phyloP scores from a whole-genome alignment of 1,140 invertebrate species.

The Xylocopa sonorina region DNA sequence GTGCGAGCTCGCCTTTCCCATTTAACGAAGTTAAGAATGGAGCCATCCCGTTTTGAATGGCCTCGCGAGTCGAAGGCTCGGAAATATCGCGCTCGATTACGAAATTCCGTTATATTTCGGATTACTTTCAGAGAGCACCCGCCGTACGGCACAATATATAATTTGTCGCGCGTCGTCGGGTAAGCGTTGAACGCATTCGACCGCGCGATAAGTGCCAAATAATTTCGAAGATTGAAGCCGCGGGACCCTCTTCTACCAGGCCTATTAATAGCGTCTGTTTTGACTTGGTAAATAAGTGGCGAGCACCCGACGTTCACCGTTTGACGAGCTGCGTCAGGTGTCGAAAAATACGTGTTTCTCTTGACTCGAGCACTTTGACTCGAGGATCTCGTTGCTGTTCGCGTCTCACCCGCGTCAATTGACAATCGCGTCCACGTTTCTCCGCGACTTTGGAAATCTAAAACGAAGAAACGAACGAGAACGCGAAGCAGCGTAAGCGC shows the following conservation, averaged over 20 bases:
- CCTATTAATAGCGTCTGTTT: conserved; percentile 57
- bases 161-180: conserved; percentile 20
- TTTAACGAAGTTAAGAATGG: too few relatives aligned
- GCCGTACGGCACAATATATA: background rate
- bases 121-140: conserved; percentile 2
- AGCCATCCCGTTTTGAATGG: too few relatives aligned
- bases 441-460: background rate
- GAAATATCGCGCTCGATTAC: background rate
- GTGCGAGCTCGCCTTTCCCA: too few relatives aligned
- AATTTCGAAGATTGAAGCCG: conserved; percentile 41
- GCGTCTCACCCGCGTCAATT: background rate
- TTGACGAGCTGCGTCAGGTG: conserved; percentile 49
- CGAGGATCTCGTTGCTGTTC: conserved; percentile 29
- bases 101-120: background rate
- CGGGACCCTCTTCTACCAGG: conserved; percentile 41
- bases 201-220: conserved; percentile 33
- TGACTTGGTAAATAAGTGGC: conserved; percentile 49
- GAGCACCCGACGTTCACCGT: conserved; percentile 24
- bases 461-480: background rate
- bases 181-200: conserved; percentile 11
- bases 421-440: background rate
- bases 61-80: too few relatives aligned
- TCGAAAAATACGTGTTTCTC: conserved; percentile 35
- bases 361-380: conserved; percentile 40
- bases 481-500: conserved; percentile 15